These are phyloP conservation scores for Catostomus latipinnis DNA, from an alignment of 2,797 vertebrate species.

Conservation along the genomic window DNA sequence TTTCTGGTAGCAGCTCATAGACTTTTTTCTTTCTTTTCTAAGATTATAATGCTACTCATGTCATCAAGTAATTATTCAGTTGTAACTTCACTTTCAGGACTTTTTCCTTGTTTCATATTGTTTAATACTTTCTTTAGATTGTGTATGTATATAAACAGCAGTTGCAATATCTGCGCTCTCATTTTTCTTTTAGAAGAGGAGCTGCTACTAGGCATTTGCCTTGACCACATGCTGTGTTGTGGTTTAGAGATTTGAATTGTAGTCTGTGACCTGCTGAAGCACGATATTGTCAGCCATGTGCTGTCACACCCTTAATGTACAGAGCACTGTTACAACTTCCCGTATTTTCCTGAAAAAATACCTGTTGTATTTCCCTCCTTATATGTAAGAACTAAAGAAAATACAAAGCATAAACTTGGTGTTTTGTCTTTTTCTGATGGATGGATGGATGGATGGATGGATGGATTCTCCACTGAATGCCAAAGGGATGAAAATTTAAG, in stretches of 20 bases:
- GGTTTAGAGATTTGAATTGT: conserved; percentile 69
- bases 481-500: not conserved
- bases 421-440: conserved; percentile 63
- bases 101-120: conserved; percentile 31
- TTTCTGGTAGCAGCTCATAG: conserved; percentile 75
- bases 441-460: not conserved
- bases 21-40: not conserved
- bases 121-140: conserved; percentile 45
- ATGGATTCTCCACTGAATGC: not conserved
- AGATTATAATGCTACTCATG: conserved; percentile 9
- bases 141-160: conserved; percentile 62
- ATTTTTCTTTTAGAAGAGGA: conserved; percentile 65
- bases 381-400: conserved; percentile 85
- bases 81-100: conserved; percentile 32
- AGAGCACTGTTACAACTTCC: conserved; percentile 80
- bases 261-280: conserved; percentile 64
- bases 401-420: conserved; percentile 72
- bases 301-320: conserved; percentile 78
- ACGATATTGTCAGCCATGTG: conserved; percentile 64
- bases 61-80: conserved; percentile 13
- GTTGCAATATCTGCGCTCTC: conserved; percentile 57
- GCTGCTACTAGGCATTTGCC: conserved; percentile 80
- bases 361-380: conserved; percentile 80
- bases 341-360: conserved; percentile 78
- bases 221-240: conserved; percentile 69